phyloP scores from a whole-genome alignment of 2,113 vertebrate species.

The Ariopsis seemanni region DNA sequence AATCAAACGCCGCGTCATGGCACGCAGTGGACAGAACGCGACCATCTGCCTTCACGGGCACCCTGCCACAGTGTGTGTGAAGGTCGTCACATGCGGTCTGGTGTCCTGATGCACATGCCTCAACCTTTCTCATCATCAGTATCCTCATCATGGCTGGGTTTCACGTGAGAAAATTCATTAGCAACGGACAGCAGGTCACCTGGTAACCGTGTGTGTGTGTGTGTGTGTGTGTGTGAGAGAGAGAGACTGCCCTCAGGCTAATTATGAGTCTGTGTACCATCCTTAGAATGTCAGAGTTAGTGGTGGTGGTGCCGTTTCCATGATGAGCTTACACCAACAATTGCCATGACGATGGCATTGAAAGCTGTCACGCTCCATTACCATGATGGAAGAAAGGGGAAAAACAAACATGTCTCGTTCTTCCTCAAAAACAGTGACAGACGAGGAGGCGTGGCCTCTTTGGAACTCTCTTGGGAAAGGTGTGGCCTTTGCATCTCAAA shows the following conservation, averaged over 20 bases:
- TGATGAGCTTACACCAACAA: slow-evolving; percentile 28
- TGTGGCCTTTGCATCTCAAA: not conserved
- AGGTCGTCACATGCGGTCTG: slow-evolving; percentile 29
- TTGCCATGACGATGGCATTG: slow-evolving; percentile 2
- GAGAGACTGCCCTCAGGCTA: not conserved
- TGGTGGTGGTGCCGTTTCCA: not conserved
- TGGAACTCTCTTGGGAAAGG: not conserved
- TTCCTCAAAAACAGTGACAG: not conserved
- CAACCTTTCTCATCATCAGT: not conserved
- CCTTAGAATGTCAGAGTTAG: not conserved
- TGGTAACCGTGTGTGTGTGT: slow-evolving; percentile 69
- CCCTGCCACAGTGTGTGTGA: slow-evolving; percentile 36
- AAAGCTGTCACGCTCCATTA: slow-evolving; percentile 14
- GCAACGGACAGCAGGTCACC: slow-evolving; percentile 26
- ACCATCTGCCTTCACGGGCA: slow-evolving; percentile 40
- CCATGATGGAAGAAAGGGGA: not conserved
- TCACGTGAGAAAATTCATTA: slow-evolving; percentile 38
- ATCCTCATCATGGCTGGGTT: slow-evolving; percentile 12
- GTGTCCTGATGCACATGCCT: not conserved
- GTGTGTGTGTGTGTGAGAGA: not conserved
- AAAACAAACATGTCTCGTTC: not conserved
- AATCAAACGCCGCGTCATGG: slow-evolving; percentile 17
- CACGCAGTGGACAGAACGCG: not conserved
- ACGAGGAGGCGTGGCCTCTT: no score
- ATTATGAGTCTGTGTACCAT: not conserved